Conservation (phyloP, 2,113 vertebrate species). For the Nibea albiflora region DNA sequence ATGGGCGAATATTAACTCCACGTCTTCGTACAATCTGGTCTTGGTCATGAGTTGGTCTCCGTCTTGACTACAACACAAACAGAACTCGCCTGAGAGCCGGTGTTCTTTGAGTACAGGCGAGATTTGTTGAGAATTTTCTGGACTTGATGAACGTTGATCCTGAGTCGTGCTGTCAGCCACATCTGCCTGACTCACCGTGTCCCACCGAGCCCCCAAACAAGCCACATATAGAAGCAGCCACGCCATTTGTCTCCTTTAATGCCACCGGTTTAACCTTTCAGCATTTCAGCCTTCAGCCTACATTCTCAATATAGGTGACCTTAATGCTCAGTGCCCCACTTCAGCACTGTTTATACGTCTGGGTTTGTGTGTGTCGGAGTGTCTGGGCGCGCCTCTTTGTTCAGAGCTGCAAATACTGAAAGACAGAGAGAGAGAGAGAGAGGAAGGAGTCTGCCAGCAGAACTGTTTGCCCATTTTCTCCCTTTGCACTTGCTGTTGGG, state of each 20-base stretch:
- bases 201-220: too few species aligned
- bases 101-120: too few species aligned
- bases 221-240: neutral
- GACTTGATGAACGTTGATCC: too few species aligned
- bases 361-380: slow-evolving; percentile 1
- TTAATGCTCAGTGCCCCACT: slow-evolving; percentile 56
- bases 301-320: slow-evolving; percentile 51
- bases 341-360: slow-evolving; percentile 41
- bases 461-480: slow-evolving; percentile 31
- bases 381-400: slow-evolving; percentile 38
- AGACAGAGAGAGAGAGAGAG: slow-evolving; percentile 12
- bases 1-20: too few species aligned
- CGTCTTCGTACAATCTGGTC: too few species aligned
- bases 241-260: neutral
- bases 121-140: too few species aligned
- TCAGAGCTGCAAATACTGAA: slow-evolving; percentile 21
- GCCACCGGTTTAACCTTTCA: slow-evolving; percentile 55
- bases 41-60: too few species aligned
- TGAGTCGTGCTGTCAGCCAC: too few species aligned
- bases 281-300: slow-evolving; percentile 47
- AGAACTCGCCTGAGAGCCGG: too few species aligned
- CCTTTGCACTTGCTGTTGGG: slow-evolving; percentile 18
- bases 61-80: too few species aligned
- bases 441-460: slow-evolving; percentile 15
- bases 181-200: too few species aligned